Base-by-base conservation (phyloP, 2,113 vertebrate genomes). In the Uria aalge region DNA sequence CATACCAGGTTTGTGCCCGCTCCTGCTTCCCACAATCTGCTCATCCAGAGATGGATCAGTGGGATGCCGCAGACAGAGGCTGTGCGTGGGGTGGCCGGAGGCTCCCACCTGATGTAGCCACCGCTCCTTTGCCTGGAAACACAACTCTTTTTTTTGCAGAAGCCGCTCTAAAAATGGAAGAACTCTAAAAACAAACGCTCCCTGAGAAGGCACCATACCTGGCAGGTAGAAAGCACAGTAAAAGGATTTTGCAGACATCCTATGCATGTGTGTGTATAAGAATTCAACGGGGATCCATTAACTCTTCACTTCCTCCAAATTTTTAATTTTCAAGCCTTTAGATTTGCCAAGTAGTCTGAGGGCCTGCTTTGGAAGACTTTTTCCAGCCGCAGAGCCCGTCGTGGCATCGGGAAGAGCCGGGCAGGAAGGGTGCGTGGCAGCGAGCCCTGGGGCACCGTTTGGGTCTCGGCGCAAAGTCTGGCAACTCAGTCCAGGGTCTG, bases 381-480 rank as follows among this genome's bases (percentile, higher is more conserved):
- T 95, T 90, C 41, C 50, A 83, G 18, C 20, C 8, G 32, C 45
- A 82, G 53, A 81, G 55, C 10, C 41, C 1, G 1, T 50, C 3
- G 5, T 30, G 34, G 36, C 41, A 47, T 2, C 0, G 0, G 8
- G 14, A 43, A 67, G 23, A 69, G 15, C 56, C 14, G 2, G 0
- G 0, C 34, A 34, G 24, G 45, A 27, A 83, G 7, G 15, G 5
- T 30, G 9, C 15, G 3, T 20, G 82, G 26, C 34, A 76, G 29
- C 38, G 34, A 59, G 47, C 50, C 12, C 36, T 12, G 14, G 13
- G 41, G 26, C 56, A n/a, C 3, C 1, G 0, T 66, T 69, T 3
- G 6, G 30, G 26, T 50, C 62, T 85, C 3, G 2, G 27, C 12
- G 27, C 26, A 38, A 36, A 62, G 12, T 12, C 48, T 43, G 36